phyloP scores from a whole-genome alignment of 2,797 vertebrate genomes.

The Xiphophorus birchmanni region DNA sequence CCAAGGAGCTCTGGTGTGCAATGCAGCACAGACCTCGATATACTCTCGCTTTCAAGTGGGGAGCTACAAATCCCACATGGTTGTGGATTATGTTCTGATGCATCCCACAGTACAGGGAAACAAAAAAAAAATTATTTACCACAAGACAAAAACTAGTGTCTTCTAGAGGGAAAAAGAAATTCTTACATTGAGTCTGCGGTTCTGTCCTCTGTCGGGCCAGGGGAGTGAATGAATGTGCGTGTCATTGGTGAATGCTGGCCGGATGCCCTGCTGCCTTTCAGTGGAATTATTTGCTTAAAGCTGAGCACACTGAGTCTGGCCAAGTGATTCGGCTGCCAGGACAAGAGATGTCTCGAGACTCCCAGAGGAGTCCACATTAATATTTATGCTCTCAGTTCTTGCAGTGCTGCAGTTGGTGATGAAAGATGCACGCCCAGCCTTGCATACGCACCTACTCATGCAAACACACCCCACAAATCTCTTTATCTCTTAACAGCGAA shows the following conservation, averaged over 20 bases:
- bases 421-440: conserved; percentile 57
- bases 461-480: conserved; percentile 34
- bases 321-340: conserved; percentile 79
- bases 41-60: conserved; percentile 47
- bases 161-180: conserved; percentile 41
- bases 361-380: conserved; percentile 79
- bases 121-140: conserved; percentile 28
- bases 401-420: conserved; percentile 79
- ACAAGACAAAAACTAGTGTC: conserved; percentile 33
- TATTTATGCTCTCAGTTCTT: conserved; percentile 81
- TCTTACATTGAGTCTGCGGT: conserved; percentile 55
- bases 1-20: conserved; percentile 63
- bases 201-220: conserved; percentile 46
- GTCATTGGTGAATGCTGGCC: conserved; percentile 69
- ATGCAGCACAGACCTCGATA: conserved; percentile 66
- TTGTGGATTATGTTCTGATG: conserved; percentile 43
- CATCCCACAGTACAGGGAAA: conserved; percentile 30
- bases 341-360: conserved; percentile 81
- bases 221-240: conserved; percentile 38
- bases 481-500: conserved; percentile 31
- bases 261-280: conserved; percentile 78
- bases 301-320: conserved; percentile 70
- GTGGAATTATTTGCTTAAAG: conserved; percentile 81
- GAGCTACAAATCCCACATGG: conserved; percentile 49
- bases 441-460: conserved; percentile 34